phyloP scores from a whole-genome alignment of 2,113 vertebrate genomes.

The Nesogale talazaci region DNA sequence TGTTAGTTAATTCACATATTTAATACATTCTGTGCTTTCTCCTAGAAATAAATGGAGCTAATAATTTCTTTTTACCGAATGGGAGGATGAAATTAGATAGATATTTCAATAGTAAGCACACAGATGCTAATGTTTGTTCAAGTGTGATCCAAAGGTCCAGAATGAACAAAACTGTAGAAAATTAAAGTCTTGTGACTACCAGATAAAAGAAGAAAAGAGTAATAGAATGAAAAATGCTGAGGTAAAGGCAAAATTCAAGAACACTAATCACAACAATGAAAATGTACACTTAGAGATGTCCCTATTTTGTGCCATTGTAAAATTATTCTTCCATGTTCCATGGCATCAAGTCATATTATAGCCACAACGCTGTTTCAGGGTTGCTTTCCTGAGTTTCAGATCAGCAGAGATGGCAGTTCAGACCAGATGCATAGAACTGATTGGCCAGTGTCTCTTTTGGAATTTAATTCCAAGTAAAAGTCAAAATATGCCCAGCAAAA shows the following conservation, averaged over 20 bases:
- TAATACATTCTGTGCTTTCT: background rate
- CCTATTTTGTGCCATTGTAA: constrained; percentile 15
- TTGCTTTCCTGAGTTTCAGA: background rate
- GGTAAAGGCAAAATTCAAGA: background rate
- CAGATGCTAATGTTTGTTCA: background rate
- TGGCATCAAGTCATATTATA: background rate
- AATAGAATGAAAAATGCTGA: background rate
- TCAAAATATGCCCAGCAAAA: constrained; percentile 24
- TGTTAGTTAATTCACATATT: background rate
- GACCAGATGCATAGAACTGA: background rate
- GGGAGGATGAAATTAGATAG: constrained; percentile 2
- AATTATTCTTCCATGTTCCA: constrained; percentile 14
- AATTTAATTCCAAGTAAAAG: constrained; percentile 24
- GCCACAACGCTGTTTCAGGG: background rate
- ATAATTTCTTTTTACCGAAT: background rate
- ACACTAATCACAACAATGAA: background rate
- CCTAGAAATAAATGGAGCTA: background rate
- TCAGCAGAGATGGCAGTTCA: background rate
- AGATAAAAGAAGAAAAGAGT: background rate
- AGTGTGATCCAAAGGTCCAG: background rate
- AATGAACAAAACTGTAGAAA: background rate
- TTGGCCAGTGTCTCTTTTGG: background rate
- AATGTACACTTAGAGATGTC: constrained; percentile 31
- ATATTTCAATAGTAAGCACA: background rate
- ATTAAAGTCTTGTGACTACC: background rate